Percentiles rank a stretch among this genome's conserved stretches.
Evolutionary conservation across 1,140 invertebrate genomes (phyloP).

Genomic region (Zaprionus tsacasi): DNA sequence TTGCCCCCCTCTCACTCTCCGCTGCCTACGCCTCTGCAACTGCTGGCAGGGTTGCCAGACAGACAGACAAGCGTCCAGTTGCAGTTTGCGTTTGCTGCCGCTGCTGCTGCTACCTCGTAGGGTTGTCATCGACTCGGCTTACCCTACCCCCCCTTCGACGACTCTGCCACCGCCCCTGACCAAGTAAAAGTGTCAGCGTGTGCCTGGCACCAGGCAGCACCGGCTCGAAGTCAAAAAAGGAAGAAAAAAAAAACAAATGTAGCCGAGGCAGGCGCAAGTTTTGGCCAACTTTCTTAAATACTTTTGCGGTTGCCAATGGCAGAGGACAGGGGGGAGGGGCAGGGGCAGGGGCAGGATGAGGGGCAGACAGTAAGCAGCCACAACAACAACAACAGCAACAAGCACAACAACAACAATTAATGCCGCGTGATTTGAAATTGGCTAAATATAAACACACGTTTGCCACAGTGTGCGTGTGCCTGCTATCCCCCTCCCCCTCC

Average conservation of each 20-base stretch:
- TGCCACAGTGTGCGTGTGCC: neutral
- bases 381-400: conserved; percentile 12
- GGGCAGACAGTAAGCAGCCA: neutral
- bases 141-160: neutral
- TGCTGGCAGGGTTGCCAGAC: neutral
- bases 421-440: conserved; percentile 53
- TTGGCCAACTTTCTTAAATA: conserved; percentile 77
- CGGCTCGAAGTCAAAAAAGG: conserved; percentile 26
- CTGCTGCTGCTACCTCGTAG: neutral
- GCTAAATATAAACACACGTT: conserved; percentile 36
- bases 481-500: neutral
- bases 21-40: too few species aligned
- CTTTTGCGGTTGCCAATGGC: conserved; percentile 65
- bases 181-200: conserved; percentile 81
- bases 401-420: conserved; percentile 55
- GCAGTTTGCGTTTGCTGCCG: neutral
- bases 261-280: conserved; percentile 38
- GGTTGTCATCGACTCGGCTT: neutral
- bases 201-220: conserved; percentile 62
- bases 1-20: neutral
- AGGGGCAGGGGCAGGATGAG: neutral
- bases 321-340: too few species aligned
- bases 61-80: conserved; percentile 4
- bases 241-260: conserved; percentile 27
- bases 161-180: conserved; percentile 18